Evolutionary conservation across 1,140 invertebrate species (phyloP), one percentile per base, ranked within the genome.

Genomic region (Zeugodacus cucurbitae): DNA sequence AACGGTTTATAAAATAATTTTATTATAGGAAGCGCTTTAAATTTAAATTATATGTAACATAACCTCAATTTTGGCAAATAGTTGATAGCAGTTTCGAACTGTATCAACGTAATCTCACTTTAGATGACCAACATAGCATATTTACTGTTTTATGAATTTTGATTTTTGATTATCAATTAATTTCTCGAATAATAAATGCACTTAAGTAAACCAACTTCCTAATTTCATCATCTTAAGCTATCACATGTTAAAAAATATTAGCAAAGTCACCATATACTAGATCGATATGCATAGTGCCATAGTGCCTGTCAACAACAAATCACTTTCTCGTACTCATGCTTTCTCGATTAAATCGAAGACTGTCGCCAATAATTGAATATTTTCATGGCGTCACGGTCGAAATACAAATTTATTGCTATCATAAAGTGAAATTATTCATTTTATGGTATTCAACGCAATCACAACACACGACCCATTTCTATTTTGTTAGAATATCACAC

Each of bases 281-380:
- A 54, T 54, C 2, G 14, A 14, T 54, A 20, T 26, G 17, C 1
- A 62, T n/a, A n/a, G n/a, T n/a, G n/a, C n/a, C n/a, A n/a, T n/a
- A n/a, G n/a, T n/a, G n/a, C 10, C 17, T 32, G 17, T 22, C 67
- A 74, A 22, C 5, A 74, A 74, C 6, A 82, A 54, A 44, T 82
- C 11, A 3, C 10, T 0, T 54, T 26, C 26, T 26, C 74, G 11
- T 17, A 48, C 20, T 82, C n/a, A 48, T 37, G 26, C 41, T 48
- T 82, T 29, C 26, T 82, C 74, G 41, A 44, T 82, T 82, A 48
- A 44, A 82, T 48, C 74, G 74, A n/a, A 48, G 34, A 82, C 22
- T 44, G 74, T n/a, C 74, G 74, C 74, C 74, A 62, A 82, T 82
- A 62, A 62, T 26, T 62, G 22, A 62, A 62, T 62, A 62, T 62